Evolutionary conservation across 2,113 vertebrate genomes (phyloP).

Genomic region (Cyanoramphus novaezelandiae): DNA sequence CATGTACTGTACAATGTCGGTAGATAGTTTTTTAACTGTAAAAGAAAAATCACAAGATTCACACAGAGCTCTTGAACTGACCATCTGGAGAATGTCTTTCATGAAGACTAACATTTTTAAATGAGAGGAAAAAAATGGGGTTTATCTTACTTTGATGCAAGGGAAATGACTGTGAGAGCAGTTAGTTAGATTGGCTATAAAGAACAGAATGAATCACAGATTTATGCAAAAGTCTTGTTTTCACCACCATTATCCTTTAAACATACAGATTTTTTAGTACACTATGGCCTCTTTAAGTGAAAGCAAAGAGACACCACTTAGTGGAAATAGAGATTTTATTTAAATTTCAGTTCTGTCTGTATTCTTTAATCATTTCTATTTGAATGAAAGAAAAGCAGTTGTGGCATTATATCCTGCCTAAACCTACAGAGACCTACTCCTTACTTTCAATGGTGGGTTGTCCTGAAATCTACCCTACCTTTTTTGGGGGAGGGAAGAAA

Average conservation of each 20-base stretch:
- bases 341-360: background rate
- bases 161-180: background rate
- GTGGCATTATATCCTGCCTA: background rate
- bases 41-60: conserved; percentile 69
- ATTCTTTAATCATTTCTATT: background rate
- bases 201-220: background rate
- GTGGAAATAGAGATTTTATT: background rate
- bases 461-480: background rate
- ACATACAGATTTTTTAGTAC: conserved; percentile 5
- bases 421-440: background rate
- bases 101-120: conserved; percentile 40
- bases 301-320: background rate
- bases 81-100: conserved; percentile 71
- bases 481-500: background rate
- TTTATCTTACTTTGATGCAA: conserved; percentile 6
- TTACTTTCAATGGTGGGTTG: background rate
- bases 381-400: background rate
- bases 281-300: background rate
- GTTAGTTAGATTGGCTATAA: background rate
- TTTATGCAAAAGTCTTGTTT: background rate
- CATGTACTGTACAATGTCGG: conserved; percentile 85
- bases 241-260: background rate
- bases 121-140: background rate
- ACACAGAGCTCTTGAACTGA: conserved; percentile 68
- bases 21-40: conserved; percentile 89